Evolutionary conservation across 2,797 vertebrate species (phyloP).

Genomic region (Nyctibius grandis): DNA sequence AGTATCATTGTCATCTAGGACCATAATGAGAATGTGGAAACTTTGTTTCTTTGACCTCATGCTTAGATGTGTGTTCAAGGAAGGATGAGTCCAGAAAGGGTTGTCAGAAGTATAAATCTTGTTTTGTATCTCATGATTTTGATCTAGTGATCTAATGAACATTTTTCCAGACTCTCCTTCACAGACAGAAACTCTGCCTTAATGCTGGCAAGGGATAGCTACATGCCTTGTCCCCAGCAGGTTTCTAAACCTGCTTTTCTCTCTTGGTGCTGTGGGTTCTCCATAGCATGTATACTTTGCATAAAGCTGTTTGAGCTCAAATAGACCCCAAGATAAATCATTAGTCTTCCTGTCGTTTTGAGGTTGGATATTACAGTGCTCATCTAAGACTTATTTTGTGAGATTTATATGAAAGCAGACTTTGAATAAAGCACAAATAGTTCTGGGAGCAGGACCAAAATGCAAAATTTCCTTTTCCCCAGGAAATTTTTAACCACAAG

Average conservation of each 20-base stretch:
- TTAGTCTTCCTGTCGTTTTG: neutral
- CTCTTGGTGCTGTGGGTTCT: neutral
- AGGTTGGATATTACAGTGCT: neutral
- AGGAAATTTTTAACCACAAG: neutral
- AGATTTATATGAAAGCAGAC: neutral
- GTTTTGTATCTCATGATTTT: neutral
- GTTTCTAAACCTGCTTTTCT: neutral
- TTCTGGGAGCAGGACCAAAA: neutral
- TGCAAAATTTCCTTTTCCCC: neutral
- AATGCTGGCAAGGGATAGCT: neutral
- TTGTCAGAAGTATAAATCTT: neutral
- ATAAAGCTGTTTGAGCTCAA: neutral
- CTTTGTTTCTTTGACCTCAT: neutral
- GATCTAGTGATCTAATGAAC: neutral
- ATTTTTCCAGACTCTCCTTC: neutral
- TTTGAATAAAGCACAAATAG: neutral
- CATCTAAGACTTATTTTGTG: neutral
- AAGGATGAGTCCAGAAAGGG: neutral
- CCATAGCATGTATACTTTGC: neutral
- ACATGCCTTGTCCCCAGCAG: fast-evolving
- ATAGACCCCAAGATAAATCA: neutral
- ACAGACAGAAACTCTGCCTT: neutral
- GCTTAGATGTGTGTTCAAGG: neutral
- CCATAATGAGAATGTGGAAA: neutral
- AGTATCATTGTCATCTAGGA: neutral